A percentile compares a stretch with the other conserved stretches of the same genome.
Conservation (phyloP, 1,140 invertebrate genomes). For the Eurytemora carolleeae region DNA sequence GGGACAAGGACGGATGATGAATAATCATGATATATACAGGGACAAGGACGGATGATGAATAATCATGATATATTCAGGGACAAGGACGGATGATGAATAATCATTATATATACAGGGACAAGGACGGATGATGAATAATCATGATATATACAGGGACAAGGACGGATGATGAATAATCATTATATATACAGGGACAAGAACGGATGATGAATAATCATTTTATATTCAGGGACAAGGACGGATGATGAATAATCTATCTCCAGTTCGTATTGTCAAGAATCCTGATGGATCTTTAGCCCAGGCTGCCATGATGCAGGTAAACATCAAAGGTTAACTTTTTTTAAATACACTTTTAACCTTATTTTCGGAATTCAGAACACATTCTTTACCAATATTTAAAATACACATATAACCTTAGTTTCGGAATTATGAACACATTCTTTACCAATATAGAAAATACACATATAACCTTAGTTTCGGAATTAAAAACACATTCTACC, state of each 20-base stretch:
- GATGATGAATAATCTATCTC: constrained; percentile 75
- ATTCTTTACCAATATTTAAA: too few species aligned
- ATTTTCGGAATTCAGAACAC: too few species aligned
- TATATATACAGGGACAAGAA: constrained; percentile 78
- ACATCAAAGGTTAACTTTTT: too few species aligned
- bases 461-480: too few species aligned
- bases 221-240: constrained; percentile 46
- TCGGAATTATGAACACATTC: too few species aligned
- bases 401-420: too few species aligned
- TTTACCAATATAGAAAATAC: too few species aligned
- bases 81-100: constrained; percentile 73
- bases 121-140: constrained; percentile 71
- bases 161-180: constrained; percentile 65
- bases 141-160: constrained; percentile 37
- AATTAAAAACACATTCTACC: too few species aligned
- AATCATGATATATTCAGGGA: constrained; percentile 31
- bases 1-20: constrained; percentile 61
- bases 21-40: constrained; percentile 71
- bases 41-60: constrained; percentile 90
- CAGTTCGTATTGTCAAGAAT: constrained; percentile 94
- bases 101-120: constrained; percentile 76
- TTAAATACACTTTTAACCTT: too few species aligned
- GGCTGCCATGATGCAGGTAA: constrained; percentile 90
- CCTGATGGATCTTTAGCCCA: constrained; percentile 91
- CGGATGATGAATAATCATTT: constrained; percentile 72